phyloP scores from a whole-genome alignment of 1,140 invertebrate genomes.

The Hormaphis cornu region DNA sequence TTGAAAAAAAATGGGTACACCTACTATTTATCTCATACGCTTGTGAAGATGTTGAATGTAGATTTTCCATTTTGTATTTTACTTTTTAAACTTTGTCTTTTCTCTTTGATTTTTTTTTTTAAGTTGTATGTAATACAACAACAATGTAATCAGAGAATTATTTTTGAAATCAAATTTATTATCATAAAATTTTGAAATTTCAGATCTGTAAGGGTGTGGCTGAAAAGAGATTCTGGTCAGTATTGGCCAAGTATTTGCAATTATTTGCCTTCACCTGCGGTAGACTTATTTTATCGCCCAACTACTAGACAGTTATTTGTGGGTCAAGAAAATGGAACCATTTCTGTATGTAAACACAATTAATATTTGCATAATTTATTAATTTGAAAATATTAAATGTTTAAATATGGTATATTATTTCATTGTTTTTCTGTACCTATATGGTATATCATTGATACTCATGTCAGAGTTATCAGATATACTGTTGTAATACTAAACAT shows the following conservation, averaged over 20 bases:
- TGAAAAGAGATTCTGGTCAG: conserved; percentile 95
- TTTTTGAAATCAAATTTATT: too few relatives aligned
- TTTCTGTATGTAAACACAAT: conserved; percentile 55
- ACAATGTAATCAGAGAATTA: too few relatives aligned
- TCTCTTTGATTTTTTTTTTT: neutral
- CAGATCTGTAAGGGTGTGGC: conserved; percentile 92
- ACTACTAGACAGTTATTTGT: conserved; percentile 83
- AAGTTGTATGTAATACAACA: too few relatives aligned
- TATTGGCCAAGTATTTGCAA: conserved; percentile 99
- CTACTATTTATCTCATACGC: too few relatives aligned
- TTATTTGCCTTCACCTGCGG: conserved; percentile 82
- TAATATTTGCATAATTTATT: neutral
- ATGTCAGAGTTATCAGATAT: neutral
- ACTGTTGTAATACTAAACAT: neutral
- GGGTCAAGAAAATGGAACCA: conserved; percentile 90
- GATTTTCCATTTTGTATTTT: too few relatives aligned
- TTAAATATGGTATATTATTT: too few relatives aligned
- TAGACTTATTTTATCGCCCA: conserved; percentile 71
- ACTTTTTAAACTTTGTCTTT: too few relatives aligned
- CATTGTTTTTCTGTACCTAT: too few relatives aligned
- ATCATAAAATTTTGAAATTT: neutral
- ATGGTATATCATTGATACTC: too few relatives aligned
- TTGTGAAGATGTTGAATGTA: too few relatives aligned
- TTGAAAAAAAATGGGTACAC: too few relatives aligned
- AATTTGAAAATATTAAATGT: neutral